Base-by-base conservation (phyloP, 2,113 vertebrate genomes). In the Bujurquina vittata region DNA sequence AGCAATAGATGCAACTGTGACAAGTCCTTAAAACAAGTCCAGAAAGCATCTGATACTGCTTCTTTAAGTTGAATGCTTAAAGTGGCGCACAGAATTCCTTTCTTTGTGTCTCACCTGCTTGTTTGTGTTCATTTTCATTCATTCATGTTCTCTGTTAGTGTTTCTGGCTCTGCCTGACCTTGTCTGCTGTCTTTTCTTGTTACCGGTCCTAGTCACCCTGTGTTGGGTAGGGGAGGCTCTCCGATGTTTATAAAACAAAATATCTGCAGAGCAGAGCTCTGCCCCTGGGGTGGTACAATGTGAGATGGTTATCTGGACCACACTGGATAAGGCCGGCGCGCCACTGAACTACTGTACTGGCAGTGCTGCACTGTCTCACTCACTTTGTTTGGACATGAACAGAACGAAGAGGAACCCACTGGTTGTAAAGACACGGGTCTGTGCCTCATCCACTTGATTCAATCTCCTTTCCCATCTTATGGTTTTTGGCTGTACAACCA, bases 341-440 rank as follows among this genome's bases (percentile, higher is more conserved):
- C 81, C 10, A 75, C 37, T 75, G 58, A 88, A 88, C 87, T 85
- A 87, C 87, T 90, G 87, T 89, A 89, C 86, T 35, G 26, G 62
- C 4, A 59, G 86, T 1, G 74, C 93, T 93, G 93, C 89, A 84
- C 89, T 93, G 86, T 91, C 80, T 94, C 93, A 93, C 85, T 81
- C 46, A 81, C 88, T 92, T 89, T 94, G 93, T 94, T 94, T 94
- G 83, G 93, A 94, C 93, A 75, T 90, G 86, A 90, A 90, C 72
- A 74, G 85, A 93, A 93, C 87, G 77, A 85, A 88, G 87, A 87
- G 90, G 86, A 87, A 86, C 88, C 72, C 77, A 29, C 72, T 35
- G 46, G 83, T 83, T 84, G 87, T 93, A 92, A 91, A 91, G 86
- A 87, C 80, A 46, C 40, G 23, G 6, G 61, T 80, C 49, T 59